phyloP scores from a whole-genome alignment of 2,888 invertebrate genomes.

The Pimpla rufipes region DNA sequence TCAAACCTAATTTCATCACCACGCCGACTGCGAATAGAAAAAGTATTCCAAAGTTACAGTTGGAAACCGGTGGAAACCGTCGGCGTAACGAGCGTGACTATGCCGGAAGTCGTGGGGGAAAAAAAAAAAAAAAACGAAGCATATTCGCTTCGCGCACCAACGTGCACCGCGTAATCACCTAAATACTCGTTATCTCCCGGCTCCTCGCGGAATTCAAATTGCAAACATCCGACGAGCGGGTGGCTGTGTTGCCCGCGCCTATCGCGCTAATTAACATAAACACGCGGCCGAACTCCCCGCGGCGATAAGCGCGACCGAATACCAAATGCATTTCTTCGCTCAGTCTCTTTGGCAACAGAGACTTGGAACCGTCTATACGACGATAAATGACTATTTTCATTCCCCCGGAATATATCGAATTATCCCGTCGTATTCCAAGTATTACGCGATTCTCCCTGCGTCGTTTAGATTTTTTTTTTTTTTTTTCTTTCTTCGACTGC shows the following conservation, averaged over 20 bases:
- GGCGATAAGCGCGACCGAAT: conserved; percentile 60
- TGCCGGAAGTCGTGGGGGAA: too few species aligned
- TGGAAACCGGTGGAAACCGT: conserved; percentile 30
- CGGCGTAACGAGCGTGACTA: conserved; percentile 31
- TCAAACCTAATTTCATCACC: too few species aligned
- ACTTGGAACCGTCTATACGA: neutral
- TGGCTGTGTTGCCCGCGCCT: conserved; percentile 31
- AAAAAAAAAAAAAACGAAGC: too few species aligned
- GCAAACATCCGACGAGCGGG: conserved; percentile 25
- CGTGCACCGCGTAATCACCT: conserved; percentile 5
- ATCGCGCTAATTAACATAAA: conserved; percentile 67
- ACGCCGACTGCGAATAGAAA: neutral
- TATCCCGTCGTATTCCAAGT: conserved; percentile 53
- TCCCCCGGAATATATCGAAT: conserved; percentile 36
- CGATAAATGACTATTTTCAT: conserved; percentile 6
- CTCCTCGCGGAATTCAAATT: conserved; percentile 51
- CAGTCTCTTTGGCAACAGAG: conserved; percentile 12
- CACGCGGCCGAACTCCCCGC: conserved; percentile 56
- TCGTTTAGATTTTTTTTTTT: neutral
- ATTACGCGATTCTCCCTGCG: conserved; percentile 33
- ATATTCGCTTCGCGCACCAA: conserved; percentile 2
- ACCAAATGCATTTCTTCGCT: conserved; percentile 56
- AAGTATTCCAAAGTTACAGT: neutral
- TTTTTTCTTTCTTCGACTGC: neutral
- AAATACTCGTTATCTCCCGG: conserved; percentile 44